phyloP scores from a whole-genome alignment of 92 coral and sea anemone species.

The Phenganax stokvisi region DNA sequence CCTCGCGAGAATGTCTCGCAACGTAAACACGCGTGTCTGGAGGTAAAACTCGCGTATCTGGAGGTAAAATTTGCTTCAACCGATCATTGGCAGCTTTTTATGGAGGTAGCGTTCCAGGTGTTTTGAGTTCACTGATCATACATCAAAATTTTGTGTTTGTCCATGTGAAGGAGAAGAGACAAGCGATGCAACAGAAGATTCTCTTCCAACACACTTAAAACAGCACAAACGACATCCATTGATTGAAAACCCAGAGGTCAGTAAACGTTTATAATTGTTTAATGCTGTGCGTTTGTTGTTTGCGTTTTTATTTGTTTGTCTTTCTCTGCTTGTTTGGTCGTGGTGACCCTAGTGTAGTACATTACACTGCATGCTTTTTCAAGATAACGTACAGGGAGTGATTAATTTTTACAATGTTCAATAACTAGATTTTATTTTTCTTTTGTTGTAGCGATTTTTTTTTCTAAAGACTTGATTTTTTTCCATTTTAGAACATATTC shows the following conservation, averaged over 20 bases:
- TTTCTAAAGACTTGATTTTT: background rate
- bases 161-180: slow-evolving; percentile 60
- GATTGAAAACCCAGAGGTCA: slow-evolving; percentile 79
- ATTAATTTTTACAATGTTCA: no score
- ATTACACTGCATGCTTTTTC: no score
- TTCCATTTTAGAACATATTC: slow-evolving; percentile 57
- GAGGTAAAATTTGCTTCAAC: no score
- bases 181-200: background rate
- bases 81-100: no score
- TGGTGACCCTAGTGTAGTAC: background rate
- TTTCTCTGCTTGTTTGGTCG: background rate
- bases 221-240: slow-evolving; percentile 63
- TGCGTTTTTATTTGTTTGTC: background rate
- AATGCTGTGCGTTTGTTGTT: background rate
- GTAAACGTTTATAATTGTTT: no score
- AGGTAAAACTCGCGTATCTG: no score
- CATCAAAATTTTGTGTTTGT: background rate
- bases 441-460: no score
- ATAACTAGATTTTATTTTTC: background rate
- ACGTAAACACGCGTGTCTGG: background rate
- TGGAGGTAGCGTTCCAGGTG: no score
- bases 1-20: no score
- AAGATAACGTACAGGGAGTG: no score
- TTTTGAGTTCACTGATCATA: no score
- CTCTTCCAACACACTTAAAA: slow-evolving; percentile 73